Percentiles rank a stretch among this genome's conserved stretches.
Conservation (phyloP, 2,797 vertebrate genomes). For the Peromyscus melanophrys region DNA sequence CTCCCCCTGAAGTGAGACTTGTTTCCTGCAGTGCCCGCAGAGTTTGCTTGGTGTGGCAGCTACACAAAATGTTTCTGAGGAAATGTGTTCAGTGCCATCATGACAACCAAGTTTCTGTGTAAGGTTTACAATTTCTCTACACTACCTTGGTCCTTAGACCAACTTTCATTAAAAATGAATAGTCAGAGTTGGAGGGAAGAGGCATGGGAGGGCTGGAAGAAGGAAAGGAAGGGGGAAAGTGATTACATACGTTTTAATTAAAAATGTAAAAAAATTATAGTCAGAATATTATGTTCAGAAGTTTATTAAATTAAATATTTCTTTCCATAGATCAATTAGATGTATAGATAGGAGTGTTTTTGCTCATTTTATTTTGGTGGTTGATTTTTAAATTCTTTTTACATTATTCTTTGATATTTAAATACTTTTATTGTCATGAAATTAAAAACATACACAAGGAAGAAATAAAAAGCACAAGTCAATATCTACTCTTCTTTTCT, state of each 20-base stretch:
- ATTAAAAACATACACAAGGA: conserved; percentile 18
- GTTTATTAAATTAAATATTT: background rate
- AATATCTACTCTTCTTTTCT: background rate
- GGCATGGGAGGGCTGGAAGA: background rate
- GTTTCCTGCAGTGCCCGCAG: background rate
- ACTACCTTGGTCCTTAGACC: background rate
- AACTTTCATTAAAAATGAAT: background rate
- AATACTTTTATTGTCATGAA: conserved; percentile 12
- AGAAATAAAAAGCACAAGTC: background rate
- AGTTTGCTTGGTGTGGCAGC: background rate
- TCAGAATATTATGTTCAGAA: background rate
- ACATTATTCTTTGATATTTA: conserved; percentile 31
- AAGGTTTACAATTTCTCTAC: background rate
- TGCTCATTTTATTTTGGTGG: conserved; percentile 9
- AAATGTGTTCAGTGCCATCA: background rate
- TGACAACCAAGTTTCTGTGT: background rate
- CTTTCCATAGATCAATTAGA: background rate
- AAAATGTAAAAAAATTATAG: background rate
- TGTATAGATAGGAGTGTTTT: background rate
- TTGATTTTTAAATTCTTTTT: background rate
- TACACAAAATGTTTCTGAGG: background rate
- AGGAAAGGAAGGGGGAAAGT: too few species aligned
- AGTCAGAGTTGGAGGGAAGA: background rate
- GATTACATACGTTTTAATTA: background rate
- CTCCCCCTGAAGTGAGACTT: background rate